Evolutionary conservation across 2,113 vertebrate species (phyloP), one percentile per base, ranked within the genome.

Genomic region (Psophia crepitans): DNA sequence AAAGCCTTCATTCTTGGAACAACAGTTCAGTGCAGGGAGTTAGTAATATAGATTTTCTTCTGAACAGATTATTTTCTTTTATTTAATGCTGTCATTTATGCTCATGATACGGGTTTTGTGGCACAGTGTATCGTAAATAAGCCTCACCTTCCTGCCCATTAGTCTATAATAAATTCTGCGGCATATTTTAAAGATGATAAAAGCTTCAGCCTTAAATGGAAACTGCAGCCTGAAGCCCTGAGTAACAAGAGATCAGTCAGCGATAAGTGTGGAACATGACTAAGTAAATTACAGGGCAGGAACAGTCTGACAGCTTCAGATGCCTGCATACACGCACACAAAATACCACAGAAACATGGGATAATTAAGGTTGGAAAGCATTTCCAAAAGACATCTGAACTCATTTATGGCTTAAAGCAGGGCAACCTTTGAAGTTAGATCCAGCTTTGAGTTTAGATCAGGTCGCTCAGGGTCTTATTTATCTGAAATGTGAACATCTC

Each of bases 1-100:
- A 93, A 91, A 97, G 95, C 56, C 56, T 87, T 93, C 87, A 83
- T 85, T 92, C 44, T 71, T 87, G 53, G 53, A 84, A 61, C 57
- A 69, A 57, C 49, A 1, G 1, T 68, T 89, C 33, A 44, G 12
- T 43, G 41, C 14, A 69, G 77, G 7, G 49, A 82, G 48, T 78
- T 69, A 61, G 41, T 30, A 65, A 57, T 92, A 92, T 4, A 84
- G 89, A 95, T 94, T 95, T 93, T 87, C 48, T 83, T 82, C 69
- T 76, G 65, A 92, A 53, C 14, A 79, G 33, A 76, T 93, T 54
- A 71, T 90, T 92, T 94, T 68, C 19, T 82, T 84, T 76, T 65
- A 58, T 92, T 95, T 96, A 95, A 87, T 92, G 80, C 81, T 84
- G 57, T 44, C 53, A 54, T 87, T 95, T 89, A 32, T 63, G 57